Percentiles rank a stretch among this genome's conserved stretches.
Conservation (phyloP, 1,140 invertebrate species). For the Drosophila lacertosa region DNA sequence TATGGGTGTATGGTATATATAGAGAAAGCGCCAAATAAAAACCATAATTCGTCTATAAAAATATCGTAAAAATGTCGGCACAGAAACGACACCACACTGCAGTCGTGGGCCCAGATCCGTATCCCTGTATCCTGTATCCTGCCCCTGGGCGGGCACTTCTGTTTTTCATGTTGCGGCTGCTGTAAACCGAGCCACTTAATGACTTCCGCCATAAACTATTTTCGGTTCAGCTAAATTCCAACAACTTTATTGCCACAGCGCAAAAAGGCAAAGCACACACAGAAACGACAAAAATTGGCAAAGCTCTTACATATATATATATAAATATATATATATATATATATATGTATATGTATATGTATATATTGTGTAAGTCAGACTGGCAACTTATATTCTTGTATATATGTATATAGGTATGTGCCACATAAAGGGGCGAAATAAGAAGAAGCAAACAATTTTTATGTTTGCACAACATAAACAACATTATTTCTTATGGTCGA, state of each 20-base stretch:
- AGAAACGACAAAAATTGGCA: slow-evolving; percentile 76
- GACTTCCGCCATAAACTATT: slow-evolving; percentile 83
- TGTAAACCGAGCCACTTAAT: slow-evolving; percentile 83
- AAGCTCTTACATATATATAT: slow-evolving; percentile 28
- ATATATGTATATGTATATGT: slow-evolving; percentile 12
- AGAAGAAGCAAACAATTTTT: slow-evolving; percentile 66
- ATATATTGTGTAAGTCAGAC: slow-evolving; percentile 15
- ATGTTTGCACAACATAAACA: slow-evolving; percentile 83
- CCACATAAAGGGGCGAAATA: slow-evolving; percentile 48
- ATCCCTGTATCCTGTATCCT: not conserved
- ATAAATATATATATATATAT: slow-evolving; percentile 23
- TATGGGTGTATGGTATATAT: slow-evolving; percentile 16
- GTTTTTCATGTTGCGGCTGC: slow-evolving; percentile 82
- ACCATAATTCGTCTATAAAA: slow-evolving; percentile 83
- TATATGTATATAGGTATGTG: slow-evolving; percentile 20
- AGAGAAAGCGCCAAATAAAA: slow-evolving; percentile 73
- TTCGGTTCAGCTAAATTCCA: slow-evolving; percentile 83
- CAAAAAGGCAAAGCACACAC: slow-evolving; percentile 38
- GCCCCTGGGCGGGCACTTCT: slow-evolving; percentile 70
- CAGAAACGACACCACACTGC: slow-evolving; percentile 32
- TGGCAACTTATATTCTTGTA: slow-evolving; percentile 23
- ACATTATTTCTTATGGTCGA: slow-evolving; percentile 80
- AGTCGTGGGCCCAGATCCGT: slow-evolving; percentile 2
- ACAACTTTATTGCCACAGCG: slow-evolving; percentile 76
- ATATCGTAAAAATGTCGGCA: slow-evolving; percentile 73